phyloP scores from a whole-genome alignment of 2,113 vertebrate genomes.

The Daphoenositta chrysoptera region DNA sequence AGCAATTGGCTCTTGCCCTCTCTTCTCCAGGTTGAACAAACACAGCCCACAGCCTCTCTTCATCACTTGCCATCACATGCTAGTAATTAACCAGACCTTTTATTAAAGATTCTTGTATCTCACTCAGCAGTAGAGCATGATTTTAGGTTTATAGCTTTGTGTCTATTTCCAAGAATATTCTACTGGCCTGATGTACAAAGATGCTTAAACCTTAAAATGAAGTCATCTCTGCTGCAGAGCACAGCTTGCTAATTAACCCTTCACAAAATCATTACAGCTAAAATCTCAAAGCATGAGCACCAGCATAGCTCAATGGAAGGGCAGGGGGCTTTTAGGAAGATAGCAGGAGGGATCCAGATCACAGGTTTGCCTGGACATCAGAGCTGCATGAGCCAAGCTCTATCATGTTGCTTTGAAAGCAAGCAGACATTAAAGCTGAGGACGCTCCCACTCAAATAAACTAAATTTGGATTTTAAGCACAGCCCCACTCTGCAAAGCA shows the following conservation, averaged over 20 bases:
- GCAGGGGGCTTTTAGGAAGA: background rate
- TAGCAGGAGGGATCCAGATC: background rate
- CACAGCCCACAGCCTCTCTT: background rate
- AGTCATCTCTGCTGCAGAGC: background rate
- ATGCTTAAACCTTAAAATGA: constrained; percentile 19
- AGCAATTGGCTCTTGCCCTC: background rate
- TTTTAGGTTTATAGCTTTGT: constrained; percentile 31
- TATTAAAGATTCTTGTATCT: constrained; percentile 34
- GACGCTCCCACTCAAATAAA: constrained; percentile 12
- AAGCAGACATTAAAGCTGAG: background rate
- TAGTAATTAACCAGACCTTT: constrained; percentile 28
- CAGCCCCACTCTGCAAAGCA: background rate
- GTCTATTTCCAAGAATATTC: constrained; percentile 28
- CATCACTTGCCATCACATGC: background rate
- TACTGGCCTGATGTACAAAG: constrained; percentile 12
- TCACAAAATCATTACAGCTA: background rate
- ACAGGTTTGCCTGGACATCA: background rate
- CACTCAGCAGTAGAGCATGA: background rate
- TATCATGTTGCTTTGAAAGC: background rate
- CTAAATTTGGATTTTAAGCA: constrained; percentile 22
- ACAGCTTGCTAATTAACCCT: constrained; percentile 1
- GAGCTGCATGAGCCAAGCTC: background rate
- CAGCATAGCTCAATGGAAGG: rapidly evolving
- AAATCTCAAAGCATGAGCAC: background rate
- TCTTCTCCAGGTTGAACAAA: background rate